A percentile compares a stretch with the other conserved stretches of the same genome.
phyloP scores from a whole-genome alignment of 2,888 invertebrate species.

The Drosophila niveifrons region DNA sequence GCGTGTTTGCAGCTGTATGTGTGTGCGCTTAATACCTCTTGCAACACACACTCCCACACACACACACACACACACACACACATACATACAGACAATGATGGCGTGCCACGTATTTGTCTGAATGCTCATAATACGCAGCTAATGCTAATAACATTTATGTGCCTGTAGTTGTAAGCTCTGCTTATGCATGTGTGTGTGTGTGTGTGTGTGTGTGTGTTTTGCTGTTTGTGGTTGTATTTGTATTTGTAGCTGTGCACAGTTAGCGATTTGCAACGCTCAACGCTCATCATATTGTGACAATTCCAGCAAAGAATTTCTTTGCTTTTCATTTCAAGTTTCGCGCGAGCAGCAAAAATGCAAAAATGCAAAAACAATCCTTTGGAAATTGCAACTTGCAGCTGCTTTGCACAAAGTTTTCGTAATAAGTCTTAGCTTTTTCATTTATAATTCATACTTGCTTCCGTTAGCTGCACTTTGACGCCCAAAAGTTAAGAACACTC shows the following conservation, averaged over 20 bases:
- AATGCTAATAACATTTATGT: constrained; percentile 72
- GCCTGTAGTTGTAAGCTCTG: constrained; percentile 27
- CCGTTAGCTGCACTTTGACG: neutral
- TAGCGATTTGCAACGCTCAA: neutral
- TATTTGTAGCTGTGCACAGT: neutral
- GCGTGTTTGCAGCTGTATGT: constrained; percentile 2
- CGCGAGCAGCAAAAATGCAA: neutral
- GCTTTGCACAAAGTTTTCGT: neutral
- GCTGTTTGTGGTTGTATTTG: constrained; percentile 9
- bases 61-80: constrained; percentile 15
- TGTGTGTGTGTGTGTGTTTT: constrained; percentile 8
- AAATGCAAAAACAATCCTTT: constrained; percentile 2
- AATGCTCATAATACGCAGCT: constrained; percentile 65
- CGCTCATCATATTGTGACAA: neutral
- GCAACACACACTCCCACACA: constrained; percentile 18
- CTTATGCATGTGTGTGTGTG: constrained; percentile 11
- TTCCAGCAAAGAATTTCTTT: constrained; percentile 15
- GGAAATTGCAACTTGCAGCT: neutral
- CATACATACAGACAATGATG: constrained; percentile 12
- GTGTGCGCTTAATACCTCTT: constrained; percentile 8
- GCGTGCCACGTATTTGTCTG: constrained; percentile 41
- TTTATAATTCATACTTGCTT: neutral
- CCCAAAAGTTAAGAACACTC: neutral
- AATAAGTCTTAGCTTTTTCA: neutral
- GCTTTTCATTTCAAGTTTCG: neutral